phyloP scores from a whole-genome alignment of 2,888 invertebrate species.

The Dorcus parallelipipedus region DNA sequence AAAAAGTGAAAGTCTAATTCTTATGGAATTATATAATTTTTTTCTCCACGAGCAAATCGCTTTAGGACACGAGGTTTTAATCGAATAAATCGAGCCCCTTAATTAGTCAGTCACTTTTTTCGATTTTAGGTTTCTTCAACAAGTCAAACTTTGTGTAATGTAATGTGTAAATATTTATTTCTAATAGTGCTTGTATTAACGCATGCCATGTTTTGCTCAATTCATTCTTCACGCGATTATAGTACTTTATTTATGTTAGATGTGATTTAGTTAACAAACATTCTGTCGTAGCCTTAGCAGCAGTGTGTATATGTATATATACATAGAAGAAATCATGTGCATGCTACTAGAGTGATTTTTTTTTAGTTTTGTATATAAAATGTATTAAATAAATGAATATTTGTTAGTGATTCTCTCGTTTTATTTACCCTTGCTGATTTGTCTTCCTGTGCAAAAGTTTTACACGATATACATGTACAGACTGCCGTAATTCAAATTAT shows the following conservation, averaged over 20 bases:
- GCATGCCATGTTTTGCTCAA: conserved; percentile 2
- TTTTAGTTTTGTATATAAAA: not conserved
- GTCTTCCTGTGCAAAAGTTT: not conserved
- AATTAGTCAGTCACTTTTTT: too few relatives aligned
- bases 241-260: not conserved
- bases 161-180: not conserved
- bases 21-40: too few relatives aligned
- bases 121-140: too few relatives aligned
- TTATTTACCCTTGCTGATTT: not conserved
- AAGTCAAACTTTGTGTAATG: too few relatives aligned
- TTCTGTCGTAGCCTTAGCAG: not conserved
- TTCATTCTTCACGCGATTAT: not conserved
- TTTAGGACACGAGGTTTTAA: too few relatives aligned
- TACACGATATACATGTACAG: conserved; percentile 1
- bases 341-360: not conserved
- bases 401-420: not conserved
- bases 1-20: too few relatives aligned
- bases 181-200: not conserved
- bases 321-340: not conserved
- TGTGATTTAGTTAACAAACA: conserved; percentile 1
- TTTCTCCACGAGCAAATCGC: too few relatives aligned
- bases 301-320: conserved; percentile 8
- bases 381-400: not conserved
- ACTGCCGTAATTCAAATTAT: too few relatives aligned
- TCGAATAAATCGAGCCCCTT: too few relatives aligned